Base-by-base conservation (phyloP, 2,888 invertebrate genomes). In the Emmelina monodactyla region DNA sequence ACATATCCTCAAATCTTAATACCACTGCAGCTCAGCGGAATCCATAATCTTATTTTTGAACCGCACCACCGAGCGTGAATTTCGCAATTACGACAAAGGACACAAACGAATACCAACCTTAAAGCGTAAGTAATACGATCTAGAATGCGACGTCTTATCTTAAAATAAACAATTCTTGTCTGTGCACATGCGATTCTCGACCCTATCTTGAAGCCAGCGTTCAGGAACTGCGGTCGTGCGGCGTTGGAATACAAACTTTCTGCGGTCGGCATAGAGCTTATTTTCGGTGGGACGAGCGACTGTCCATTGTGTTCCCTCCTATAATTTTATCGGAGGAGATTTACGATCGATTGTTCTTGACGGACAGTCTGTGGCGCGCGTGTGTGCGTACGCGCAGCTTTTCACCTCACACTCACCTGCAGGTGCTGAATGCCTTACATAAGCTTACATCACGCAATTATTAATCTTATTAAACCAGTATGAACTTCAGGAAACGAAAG, bases 1-100 rank as follows among this genome's bases (percentile, higher is more conserved):
- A 75, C 78, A 76, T 70, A 79, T 79, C 78, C 76, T 76, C 78
- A 78, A 79, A 79, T 79, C 78, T 78, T 73, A 79, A 79, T 78
- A 79, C 73, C 76, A 67, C 62, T 61, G 62, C 65, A 73, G 63
- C 78, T 79, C 78, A 76, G 70, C 70, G 59, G 79, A 79, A 79
- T 79, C 78, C 79, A 79, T 78, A 79, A 79, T 76, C 79, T 79
- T 79, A 79, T 79, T 79, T 78, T 79, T 78, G 79, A 76, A 76
- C 78, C 72, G 78, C 78, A 71, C 78, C 65, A 55, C 69, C 70
- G 63, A 79, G 79, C 79, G 78, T 79, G 75, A 78, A 78, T 78
- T 79, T 78, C 70, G 78, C 78, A 79, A 79, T 79, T 78, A 78
- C 66, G 66, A 63, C 62, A 58, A 52, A 55, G 43, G 40, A 43